Evolutionary conservation across 2,888 invertebrate genomes (phyloP).

Genomic region (Lithosia quadra): DNA sequence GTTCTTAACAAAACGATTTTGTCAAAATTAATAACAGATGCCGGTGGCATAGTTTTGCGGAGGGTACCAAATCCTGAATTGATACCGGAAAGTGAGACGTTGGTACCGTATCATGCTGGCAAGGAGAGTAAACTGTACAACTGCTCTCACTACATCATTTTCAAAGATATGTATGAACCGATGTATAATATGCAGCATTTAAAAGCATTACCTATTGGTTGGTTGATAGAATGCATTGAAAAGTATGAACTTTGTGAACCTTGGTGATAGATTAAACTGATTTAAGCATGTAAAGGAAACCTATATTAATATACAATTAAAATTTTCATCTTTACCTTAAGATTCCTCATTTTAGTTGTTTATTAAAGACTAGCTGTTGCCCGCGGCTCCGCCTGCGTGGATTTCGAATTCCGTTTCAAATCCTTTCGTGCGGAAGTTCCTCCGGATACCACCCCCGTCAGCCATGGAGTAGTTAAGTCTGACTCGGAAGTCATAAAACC

Average conservation of each 20-base stretch:
- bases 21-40: conserved; percentile 83
- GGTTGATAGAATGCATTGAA: conserved; percentile 89
- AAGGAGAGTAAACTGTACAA: conserved; percentile 82
- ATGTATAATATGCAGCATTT: conserved; percentile 89
- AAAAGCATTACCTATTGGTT: conserved; percentile 88
- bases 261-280: conserved; percentile 47
- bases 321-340: too few relatives aligned
- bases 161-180: conserved; percentile 84
- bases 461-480: too few relatives aligned
- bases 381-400: too few relatives aligned
- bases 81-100: conserved; percentile 80
- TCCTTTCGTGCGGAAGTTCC: too few relatives aligned
- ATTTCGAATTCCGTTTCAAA: too few relatives aligned
- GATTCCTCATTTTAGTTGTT: too few relatives aligned
- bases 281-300: background rate
- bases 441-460: too few relatives aligned
- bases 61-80: conserved; percentile 89
- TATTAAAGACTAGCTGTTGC: too few relatives aligned
- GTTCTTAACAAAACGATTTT: conserved; percentile 79
- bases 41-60: conserved; percentile 87
- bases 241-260: conserved; percentile 87
- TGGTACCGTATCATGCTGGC: conserved; percentile 89
- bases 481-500: too few relatives aligned
- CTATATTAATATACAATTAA: background rate
- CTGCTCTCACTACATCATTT: conserved; percentile 89